phyloP scores from a whole-genome alignment of 2,797 vertebrate species.

The Dromococcyx pavoninus region DNA sequence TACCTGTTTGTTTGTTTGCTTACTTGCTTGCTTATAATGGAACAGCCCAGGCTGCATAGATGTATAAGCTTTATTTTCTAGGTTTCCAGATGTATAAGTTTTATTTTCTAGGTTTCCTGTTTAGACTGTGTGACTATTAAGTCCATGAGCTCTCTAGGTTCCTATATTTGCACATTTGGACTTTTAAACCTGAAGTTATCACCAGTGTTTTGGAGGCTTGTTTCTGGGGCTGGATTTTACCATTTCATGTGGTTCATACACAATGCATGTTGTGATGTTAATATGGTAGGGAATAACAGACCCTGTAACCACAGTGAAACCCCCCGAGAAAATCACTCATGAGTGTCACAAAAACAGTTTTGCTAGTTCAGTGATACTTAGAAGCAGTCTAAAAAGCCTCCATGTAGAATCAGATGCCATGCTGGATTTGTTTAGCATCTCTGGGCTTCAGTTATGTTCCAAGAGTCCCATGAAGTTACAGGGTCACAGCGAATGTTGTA shows the following conservation, averaged over 20 bases:
- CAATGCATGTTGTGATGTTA: not conserved
- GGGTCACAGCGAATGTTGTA: not conserved
- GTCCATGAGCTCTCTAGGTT: not conserved
- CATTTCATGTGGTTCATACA: not conserved
- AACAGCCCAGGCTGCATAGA: not conserved
- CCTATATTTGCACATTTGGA: not conserved
- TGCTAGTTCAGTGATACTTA: not conserved
- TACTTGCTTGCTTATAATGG: not conserved
- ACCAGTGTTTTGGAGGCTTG: not conserved
- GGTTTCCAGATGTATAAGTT: not conserved
- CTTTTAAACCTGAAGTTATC: not conserved
- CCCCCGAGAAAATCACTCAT: not conserved
- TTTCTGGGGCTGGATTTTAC: not conserved
- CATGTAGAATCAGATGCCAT: not conserved
- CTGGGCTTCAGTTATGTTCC: not conserved
- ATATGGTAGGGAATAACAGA: not conserved
- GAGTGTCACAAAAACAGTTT: not conserved
- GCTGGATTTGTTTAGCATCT: not conserved
- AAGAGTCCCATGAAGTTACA: not conserved
- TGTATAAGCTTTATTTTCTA: not conserved
- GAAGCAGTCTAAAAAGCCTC: not conserved
- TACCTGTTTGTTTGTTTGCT: not conserved
- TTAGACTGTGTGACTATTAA: not conserved
- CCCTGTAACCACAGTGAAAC: not conserved
- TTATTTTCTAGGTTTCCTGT: not conserved